Evolutionary conservation across 2,888 invertebrate species (phyloP).

Genomic region (Acanthosepion lycidas): DNA sequence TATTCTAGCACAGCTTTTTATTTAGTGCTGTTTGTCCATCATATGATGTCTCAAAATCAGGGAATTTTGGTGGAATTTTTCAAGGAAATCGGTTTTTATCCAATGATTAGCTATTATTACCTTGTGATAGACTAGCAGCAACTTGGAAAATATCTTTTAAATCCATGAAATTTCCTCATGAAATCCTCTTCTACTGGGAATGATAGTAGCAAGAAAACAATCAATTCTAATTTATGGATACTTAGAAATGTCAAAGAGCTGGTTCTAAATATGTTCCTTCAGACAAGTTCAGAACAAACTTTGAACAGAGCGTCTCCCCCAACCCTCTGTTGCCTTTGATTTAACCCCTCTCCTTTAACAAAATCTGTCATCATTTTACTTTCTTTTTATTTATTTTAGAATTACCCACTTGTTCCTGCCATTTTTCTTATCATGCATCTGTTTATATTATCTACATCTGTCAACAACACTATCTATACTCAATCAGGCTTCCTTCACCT

Average conservation of each 20-base stretch:
- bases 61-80: no score
- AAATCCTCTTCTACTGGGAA: background rate
- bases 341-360: background rate
- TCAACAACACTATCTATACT: background rate
- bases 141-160: no score
- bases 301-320: background rate
- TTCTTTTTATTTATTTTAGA: background rate
- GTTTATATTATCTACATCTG: background rate
- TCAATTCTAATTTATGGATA: background rate
- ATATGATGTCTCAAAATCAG: no score
- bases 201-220: no score
- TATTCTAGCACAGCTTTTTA: no score
- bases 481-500: background rate
- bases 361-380: background rate
- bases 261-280: background rate
- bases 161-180: no score
- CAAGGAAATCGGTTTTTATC: no score
- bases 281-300: background rate
- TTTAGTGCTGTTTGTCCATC: no score
- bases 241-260: background rate
- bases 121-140: no score
- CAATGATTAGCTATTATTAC: no score
- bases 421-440: background rate
- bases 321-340: background rate
- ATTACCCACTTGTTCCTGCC: background rate